Evolutionary conservation across 1,140 invertebrate species (phyloP).

Genomic region (Achroia grisella): DNA sequence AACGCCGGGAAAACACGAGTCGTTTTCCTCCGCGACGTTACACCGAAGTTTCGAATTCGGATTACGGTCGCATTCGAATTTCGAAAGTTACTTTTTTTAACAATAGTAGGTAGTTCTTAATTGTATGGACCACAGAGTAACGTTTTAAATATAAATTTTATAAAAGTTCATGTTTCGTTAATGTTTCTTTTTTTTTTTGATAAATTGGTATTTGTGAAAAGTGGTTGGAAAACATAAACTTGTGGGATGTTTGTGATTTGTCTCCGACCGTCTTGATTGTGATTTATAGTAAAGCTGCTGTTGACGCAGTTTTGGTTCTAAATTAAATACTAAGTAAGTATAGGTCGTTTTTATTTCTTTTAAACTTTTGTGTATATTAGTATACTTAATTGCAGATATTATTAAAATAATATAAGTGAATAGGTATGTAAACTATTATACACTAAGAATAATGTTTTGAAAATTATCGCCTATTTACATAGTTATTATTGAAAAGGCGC

Average conservation of each 20-base stretch:
- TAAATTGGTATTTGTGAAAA: constrained; percentile 22
- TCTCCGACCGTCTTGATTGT: constrained; percentile 27
- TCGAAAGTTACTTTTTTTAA: constrained; percentile 12
- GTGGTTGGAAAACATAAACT: constrained; percentile 34
- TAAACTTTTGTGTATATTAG: too few relatives aligned
- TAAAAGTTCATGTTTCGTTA: too few relatives aligned
- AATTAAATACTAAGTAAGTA: constrained; percentile 22
- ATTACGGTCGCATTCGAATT: constrained; percentile 26
- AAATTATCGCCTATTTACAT: constrained; percentile 38
- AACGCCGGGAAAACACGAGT: constrained; percentile 67
- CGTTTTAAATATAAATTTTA: too few relatives aligned
- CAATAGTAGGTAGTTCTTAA: too few relatives aligned
- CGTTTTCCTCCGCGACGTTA: constrained; percentile 57
- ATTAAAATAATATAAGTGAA: too few relatives aligned
- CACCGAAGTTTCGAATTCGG: constrained; percentile 41
- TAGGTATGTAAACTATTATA: constrained; percentile 13
- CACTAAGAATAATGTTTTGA: constrained; percentile 7
- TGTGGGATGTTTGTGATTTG: constrained; percentile 56
- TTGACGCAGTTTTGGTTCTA: constrained; percentile 21
- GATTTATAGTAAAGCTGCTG: constrained; percentile 27
- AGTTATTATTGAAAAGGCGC: constrained; percentile 26
- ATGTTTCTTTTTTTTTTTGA: constrained; percentile 1
- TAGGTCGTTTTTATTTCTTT: too few relatives aligned
- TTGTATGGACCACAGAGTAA: too few relatives aligned
- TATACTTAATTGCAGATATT: too few relatives aligned